A percentile compares a stretch with the other conserved stretches of the same genome.
These are phyloP conservation scores for Macrophya alboannulata DNA, from an alignment of 2,888 invertebrate species.

Conservation along the genomic window DNA sequence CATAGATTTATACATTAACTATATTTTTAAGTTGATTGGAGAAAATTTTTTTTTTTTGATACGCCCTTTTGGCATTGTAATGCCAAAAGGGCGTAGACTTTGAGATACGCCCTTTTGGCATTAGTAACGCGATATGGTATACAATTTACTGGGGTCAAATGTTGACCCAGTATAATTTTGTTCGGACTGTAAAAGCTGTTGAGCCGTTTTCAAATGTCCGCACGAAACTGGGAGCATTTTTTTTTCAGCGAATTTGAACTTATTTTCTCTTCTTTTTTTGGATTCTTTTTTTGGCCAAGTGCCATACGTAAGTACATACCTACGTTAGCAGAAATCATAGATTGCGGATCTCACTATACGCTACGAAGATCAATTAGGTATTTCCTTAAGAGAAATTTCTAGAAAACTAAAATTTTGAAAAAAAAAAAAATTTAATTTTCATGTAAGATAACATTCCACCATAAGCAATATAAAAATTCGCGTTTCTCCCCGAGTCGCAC, in stretches of 20 bases:
- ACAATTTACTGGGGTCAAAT: slow-evolving; percentile 25
- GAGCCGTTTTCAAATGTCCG: slow-evolving; percentile 28
- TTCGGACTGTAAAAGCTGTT: slow-evolving; percentile 5
- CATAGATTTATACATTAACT: too few species aligned
- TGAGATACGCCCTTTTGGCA: too few species aligned
- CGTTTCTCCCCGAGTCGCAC: background rate
- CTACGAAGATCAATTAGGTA: background rate
- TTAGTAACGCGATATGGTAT: too few species aligned
- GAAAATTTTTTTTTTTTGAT: too few species aligned
- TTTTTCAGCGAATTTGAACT: background rate
- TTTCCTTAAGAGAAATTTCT: background rate
- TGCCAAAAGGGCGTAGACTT: too few species aligned
- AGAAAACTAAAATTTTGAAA: background rate
- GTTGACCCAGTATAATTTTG: slow-evolving; percentile 23
- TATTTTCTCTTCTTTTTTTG: background rate
- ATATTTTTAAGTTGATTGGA: too few species aligned
- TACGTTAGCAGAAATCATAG: background rate
- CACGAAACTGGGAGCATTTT: background rate
- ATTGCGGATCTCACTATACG: background rate
- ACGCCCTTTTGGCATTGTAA: too few species aligned
- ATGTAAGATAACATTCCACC: background rate
- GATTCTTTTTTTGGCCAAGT: slow-evolving; percentile 2
- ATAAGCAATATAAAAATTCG: background rate
- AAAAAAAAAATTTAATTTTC: background rate
- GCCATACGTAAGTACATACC: slow-evolving; percentile 11